Evolutionary conservation across 1,140 invertebrate species (phyloP), one percentile per base, ranked within the genome.

Genomic region (Drosophila varians): DNA sequence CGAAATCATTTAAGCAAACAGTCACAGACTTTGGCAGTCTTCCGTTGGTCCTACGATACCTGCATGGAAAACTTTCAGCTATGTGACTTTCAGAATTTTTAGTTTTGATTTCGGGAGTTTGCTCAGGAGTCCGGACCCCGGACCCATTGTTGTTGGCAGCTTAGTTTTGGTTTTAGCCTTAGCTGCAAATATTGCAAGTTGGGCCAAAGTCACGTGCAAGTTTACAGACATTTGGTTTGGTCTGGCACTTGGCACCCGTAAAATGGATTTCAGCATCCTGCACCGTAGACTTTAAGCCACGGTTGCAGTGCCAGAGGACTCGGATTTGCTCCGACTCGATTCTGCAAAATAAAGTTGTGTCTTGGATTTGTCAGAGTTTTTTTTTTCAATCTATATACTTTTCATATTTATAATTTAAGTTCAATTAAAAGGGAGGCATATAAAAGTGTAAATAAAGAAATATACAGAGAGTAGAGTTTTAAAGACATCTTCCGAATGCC

Each of bases 41-140:
- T 83, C 60, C 68, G 49, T 52, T 62, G 57, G 57, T 61, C 49
- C 43, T 36, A 71, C 47, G 46, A 51, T 71, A 71, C 55, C 69
- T 66, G 73, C 72, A 68, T 72, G 57, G 40, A 52, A 84, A 84
- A 84, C 80, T 84, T 84, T 84, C 49, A 68, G 71, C 72, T 73
- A 86, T 86, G 80, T 86, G 80, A 86, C 80, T 86, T 86, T 86
- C 82, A 77, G 82, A 86, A 86, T 87, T 87, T 84, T 86, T 86
- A 86, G 80, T 87, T 86, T 86, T 86, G 80, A 86, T 86, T 86
- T 87, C 80, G 70, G 64, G 72, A 74, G 68, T 80, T 74, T 21
- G 26, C 40, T 28, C 18, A 11, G 2, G 6, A n/a, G n/a, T n/a
- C n/a, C n/a, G n/a, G n/a, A n/a, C n/a, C n/a, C n/a, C n/a, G n/a